A percentile compares a stretch with the other conserved stretches of the same genome.
phyloP scores from a whole-genome alignment of 1,140 invertebrate genomes.

The Varroa destructor region DNA sequence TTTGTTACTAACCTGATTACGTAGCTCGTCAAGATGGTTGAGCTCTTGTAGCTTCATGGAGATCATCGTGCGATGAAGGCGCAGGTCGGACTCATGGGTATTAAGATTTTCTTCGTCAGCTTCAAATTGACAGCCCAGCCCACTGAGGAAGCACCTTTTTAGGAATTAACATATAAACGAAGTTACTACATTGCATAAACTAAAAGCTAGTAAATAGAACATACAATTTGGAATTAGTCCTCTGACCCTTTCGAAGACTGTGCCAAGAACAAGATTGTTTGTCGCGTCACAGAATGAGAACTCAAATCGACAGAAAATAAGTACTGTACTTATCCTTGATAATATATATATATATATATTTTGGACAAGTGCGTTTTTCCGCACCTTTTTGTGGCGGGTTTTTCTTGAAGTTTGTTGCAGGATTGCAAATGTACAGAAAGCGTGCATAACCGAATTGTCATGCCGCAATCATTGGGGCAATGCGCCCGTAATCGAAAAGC shows the following conservation, averaged over 20 bases:
- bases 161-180: too few relatives aligned
- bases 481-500: conserved; percentile 3
- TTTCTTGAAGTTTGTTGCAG: conserved; percentile 3
- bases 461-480: neutral
- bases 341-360: too few relatives aligned
- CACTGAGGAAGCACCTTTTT: conserved; percentile 3
- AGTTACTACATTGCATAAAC: too few relatives aligned
- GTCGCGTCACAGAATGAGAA: too few relatives aligned
- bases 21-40: conserved; percentile 8
- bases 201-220: too few relatives aligned
- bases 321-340: too few relatives aligned
- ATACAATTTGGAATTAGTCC: too few relatives aligned
- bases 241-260: too few relatives aligned
- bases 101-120: conserved; percentile 1
- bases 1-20: neutral
- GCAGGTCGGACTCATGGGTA: neutral
- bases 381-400: conserved; percentile 2
- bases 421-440: conserved; percentile 20
- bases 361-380: neutral
- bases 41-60: conserved; percentile 4
- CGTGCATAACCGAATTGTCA: conserved; percentile 10
- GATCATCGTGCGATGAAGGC: conserved; percentile 2
- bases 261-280: too few relatives aligned
- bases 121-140: conserved; percentile 1
- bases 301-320: too few relatives aligned